Evolutionary conservation across 2,113 vertebrate genomes (phyloP).

Genomic region (Alligator mississippiensis): DNA sequence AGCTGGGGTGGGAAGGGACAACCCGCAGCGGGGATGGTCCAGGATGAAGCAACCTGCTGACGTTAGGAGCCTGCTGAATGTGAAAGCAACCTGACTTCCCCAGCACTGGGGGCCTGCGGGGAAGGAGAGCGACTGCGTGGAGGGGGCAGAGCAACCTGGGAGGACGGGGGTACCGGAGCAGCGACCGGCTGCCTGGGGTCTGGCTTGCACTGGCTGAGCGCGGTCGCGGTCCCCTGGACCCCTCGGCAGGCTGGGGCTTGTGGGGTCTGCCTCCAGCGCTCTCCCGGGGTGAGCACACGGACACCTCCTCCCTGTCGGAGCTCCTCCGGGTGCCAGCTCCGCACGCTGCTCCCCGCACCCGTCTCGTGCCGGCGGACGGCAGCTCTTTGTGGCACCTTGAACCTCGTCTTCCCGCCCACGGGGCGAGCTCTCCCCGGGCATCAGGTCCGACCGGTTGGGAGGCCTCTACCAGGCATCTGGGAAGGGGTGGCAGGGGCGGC

Average conservation of each 20-base stretch:
- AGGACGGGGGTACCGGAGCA: too few relatives aligned
- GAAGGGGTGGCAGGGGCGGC: too few relatives aligned
- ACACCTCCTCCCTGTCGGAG: too few relatives aligned
- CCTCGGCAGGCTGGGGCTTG: too few relatives aligned
- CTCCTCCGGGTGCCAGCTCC: background rate
- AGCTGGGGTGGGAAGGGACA: background rate
- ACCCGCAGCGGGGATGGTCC: background rate
- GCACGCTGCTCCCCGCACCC: background rate
- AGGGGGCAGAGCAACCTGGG: too few relatives aligned
- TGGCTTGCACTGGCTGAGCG: too few relatives aligned
- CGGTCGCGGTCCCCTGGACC: too few relatives aligned
- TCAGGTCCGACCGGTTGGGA: conserved; percentile 64
- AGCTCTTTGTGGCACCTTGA: background rate
- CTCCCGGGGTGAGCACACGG: too few relatives aligned
- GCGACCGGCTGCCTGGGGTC: too few relatives aligned
- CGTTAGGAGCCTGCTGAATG: background rate
- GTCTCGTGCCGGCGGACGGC: background rate
- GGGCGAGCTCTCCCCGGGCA: background rate
- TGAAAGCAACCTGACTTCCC: background rate
- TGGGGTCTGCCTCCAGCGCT: too few relatives aligned
- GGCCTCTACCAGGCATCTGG: background rate
- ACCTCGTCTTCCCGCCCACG: background rate
- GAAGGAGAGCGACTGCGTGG: background rate
- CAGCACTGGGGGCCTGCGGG: background rate
- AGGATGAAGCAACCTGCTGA: background rate